Percentiles rank a stretch among this genome's conserved stretches.
Conservation (phyloP, 2,888 invertebrate species). For the Sesamia inferens region DNA sequence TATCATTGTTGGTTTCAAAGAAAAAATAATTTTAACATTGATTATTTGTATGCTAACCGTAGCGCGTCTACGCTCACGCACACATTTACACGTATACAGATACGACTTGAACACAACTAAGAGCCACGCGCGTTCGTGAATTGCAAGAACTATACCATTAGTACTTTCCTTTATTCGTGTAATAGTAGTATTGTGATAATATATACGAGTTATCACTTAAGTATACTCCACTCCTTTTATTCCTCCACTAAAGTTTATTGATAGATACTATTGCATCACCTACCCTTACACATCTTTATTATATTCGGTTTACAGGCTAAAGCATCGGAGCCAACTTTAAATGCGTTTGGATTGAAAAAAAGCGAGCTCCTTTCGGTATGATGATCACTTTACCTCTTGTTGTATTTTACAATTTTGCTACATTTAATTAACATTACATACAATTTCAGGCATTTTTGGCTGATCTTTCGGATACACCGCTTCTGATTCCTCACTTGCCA, state of each 20-base stretch:
- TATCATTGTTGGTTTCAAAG: no score
- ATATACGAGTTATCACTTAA: no score
- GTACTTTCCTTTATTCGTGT: no score
- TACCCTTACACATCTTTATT: not conserved
- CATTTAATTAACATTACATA: not conserved
- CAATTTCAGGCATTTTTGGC: constrained; percentile 79
- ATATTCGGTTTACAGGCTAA: constrained; percentile 66
- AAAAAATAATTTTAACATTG: no score
- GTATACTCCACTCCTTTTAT: not conserved
- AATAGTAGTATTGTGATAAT: no score
- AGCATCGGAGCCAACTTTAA: constrained; percentile 73
- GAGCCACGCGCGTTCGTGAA: no score
- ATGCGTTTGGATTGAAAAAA: constrained; percentile 74
- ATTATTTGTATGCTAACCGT: no score
- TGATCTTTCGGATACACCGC: constrained; percentile 78
- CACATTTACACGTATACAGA: no score
- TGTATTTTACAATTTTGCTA: not conserved
- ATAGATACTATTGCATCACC: not conserved
- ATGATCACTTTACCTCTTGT: not conserved
- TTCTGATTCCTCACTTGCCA: constrained; percentile 84
- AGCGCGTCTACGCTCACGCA: no score
- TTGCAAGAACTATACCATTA: no score
- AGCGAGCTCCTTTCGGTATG: constrained; percentile 79
- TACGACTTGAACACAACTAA: no score
- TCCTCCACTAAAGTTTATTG: not conserved